Base-by-base conservation (phyloP, 1,140 invertebrate species). In the Bombus pascuorum region DNA sequence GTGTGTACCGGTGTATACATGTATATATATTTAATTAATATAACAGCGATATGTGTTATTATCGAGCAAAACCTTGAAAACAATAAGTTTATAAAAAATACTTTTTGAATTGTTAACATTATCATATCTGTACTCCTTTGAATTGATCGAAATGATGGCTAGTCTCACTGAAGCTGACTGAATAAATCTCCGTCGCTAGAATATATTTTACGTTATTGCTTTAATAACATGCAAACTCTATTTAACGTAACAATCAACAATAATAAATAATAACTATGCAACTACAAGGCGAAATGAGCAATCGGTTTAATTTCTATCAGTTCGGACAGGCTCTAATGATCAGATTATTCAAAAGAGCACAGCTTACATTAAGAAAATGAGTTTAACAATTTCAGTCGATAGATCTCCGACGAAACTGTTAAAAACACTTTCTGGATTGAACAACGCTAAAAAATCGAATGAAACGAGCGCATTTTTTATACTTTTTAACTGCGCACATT, bases 61-160 rank as follows among this genome's bases (percentile, higher is more conserved):
- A 72, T 85, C 76, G 62, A 85, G 68, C 83, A 72, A 79, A 83
- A 79, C 25, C 3, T 85, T 85, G 83, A 72, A 85, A 85, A 85
- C 68, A 72, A 85, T 79, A 79, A 71, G 82, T 85, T 79, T 85
- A 85, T 85, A 85, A 85, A 85, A 84, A 85, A 85, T 85, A 85
- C 71, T 47, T 80, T 72, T 34, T 72, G 66, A 72, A 72, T 85
- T 72, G 71, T 79, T 62, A 85, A 85, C 83, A 85, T 85, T 37
- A 42, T 66, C 59, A 28, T 47, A 68, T 34, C 62, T 72, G 76
- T 72, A 65, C 42, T 62, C 39, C 12, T 44, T 85, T 44, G 83
- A 72, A 34, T 53, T n/a, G 37, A 71, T 32, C 32, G 3, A 53
- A 32, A 66, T 25, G 28, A 83, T 66, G 68, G 39, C 10, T 68